Base-by-base conservation (phyloP, 1,140 invertebrate species). In the Leucophenga varia region DNA sequence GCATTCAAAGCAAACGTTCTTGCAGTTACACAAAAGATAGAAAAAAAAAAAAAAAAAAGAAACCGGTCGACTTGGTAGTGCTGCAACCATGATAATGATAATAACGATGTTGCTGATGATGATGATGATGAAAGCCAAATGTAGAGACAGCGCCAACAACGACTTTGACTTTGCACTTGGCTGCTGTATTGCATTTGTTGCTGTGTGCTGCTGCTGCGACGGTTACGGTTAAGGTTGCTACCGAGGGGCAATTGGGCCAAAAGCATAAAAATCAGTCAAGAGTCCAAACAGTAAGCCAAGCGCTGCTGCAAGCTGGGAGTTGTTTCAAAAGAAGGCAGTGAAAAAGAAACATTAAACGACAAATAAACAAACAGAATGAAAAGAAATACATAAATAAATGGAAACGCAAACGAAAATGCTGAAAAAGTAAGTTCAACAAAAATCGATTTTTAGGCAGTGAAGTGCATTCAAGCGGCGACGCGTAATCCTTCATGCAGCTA, bases 211-310 rank as follows among this genome's bases (percentile, higher is more conserved):
- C 9, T 9, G 39, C 21, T 32, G 44, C 35, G 50, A 28, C 21
- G n/a, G n/a, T n/a, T n/a, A n/a, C n/a, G n/a, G n/a, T n/a, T n/a
- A n/a, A n/a, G n/a, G n/a, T 10, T 43, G 63, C 63, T 63, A 63
- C 63, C 59, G 64, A 59, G 49, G 63, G 63, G 63, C 63, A 67
- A 67, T 67, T 67, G 63, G 63, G 63, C 53, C 63, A 67, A 67
- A 67, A 67, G 64, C 63, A 67, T 67, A 67, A 67, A 67, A 67
- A 67, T 67, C 63, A 67, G 63, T 67, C 63, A 67, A 67, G 63
- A 67, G 63, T 67, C 63, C 58, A 50, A 57, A 51, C 43, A 43
- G 49, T 54, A n/a, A n/a, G n/a, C 49, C n/a, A n/a, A 30, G 39
- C 35, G 6, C 6, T 16, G 35, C 35, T 17, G 18, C n/a, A n/a